These are phyloP conservation scores for Morelia viridis DNA, from an alignment of 2,797 vertebrate genomes.

Conservation along the genomic window DNA sequence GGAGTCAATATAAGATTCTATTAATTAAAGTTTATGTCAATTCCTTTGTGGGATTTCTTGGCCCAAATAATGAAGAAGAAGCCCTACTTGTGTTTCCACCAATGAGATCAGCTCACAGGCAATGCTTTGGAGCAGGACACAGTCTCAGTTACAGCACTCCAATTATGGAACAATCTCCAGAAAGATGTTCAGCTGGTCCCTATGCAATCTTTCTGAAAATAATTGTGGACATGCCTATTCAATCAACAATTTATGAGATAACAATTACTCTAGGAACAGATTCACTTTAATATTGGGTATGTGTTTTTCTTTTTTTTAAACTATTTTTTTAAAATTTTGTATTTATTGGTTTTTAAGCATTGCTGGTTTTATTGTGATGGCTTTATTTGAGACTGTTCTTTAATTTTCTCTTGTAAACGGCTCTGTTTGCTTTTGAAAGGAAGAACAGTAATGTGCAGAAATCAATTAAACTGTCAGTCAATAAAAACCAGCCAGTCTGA, in stretches of 20 bases:
- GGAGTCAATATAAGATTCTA: neutral
- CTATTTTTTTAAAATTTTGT: neutral
- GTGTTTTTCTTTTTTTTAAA: neutral
- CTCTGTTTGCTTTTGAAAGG: neutral
- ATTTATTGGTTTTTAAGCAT: neutral
- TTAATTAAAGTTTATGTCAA: neutral
- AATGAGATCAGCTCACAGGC: neutral
- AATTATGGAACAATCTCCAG: neutral
- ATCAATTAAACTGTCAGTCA: neutral
- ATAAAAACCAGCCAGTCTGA: neutral
- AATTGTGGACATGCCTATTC: neutral
- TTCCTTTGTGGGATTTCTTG: neutral
- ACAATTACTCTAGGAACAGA: neutral
- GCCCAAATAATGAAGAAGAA: neutral
- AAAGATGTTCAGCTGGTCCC: neutral
- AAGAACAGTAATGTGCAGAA: neutral
- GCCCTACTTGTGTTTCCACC: neutral
- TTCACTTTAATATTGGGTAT: neutral
- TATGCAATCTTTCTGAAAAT: neutral
- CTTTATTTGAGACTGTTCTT: neutral
- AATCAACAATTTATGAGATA: neutral
- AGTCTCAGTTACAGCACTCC: neutral
- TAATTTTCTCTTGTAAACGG: neutral
- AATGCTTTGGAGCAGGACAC: neutral
- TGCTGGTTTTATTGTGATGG: neutral